Evolutionary conservation across 2,888 invertebrate species (phyloP).

Genomic region (Melipona beecheii): DNA sequence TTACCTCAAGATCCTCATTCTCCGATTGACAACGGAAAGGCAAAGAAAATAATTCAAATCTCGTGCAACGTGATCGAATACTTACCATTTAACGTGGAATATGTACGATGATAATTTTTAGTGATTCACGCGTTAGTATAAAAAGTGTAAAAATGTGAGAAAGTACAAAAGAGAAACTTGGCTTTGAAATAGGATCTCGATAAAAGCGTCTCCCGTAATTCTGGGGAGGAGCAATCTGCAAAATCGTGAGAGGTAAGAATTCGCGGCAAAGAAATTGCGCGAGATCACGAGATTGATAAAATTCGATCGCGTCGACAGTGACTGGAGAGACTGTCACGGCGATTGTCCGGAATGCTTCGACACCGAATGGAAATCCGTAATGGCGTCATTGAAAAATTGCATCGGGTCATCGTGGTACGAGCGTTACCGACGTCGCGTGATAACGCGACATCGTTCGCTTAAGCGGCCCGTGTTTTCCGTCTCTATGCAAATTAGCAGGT

Average conservation of each 20-base stretch:
- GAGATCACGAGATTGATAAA: not conserved
- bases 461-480: conserved; percentile 61
- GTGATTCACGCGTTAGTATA: not conserved
- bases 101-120: conserved; percentile 59
- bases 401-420: conserved; percentile 51
- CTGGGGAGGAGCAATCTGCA: not conserved
- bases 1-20: conserved; percentile 32
- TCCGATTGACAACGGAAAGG: not conserved
- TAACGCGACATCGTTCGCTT: conserved; percentile 66
- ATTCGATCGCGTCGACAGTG: conserved; percentile 2
- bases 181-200: not conserved
- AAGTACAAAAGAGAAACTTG: not conserved
- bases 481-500: conserved; percentile 73
- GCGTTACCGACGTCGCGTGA: conserved; percentile 58
- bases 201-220: not conserved
- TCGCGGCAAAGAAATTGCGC: not conserved
- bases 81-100: conserved; percentile 80
- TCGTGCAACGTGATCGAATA: conserved; percentile 21
- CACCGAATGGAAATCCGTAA: conserved; percentile 29
- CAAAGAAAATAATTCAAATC: not conserved
- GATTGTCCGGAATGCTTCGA: conserved; percentile 11
- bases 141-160: no score
- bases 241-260: not conserved
- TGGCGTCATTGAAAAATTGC: conserved; percentile 50
- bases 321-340: conserved; percentile 13